Base-by-base conservation (phyloP, 2,797 vertebrate species). In the Acestrorhynchus altus region DNA sequence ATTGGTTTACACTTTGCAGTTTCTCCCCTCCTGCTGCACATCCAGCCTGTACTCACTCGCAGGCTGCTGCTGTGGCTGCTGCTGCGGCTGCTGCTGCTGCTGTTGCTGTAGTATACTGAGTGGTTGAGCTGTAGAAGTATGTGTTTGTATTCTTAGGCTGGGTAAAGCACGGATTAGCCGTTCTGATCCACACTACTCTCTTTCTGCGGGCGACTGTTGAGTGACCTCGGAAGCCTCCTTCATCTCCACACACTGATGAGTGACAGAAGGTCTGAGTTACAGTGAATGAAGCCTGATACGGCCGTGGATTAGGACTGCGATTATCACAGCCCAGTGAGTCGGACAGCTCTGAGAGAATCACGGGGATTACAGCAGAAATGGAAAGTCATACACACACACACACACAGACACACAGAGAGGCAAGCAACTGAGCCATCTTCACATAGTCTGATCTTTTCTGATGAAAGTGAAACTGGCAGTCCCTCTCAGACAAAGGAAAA, bases 191-290 rank as follows among this genome's bases (percentile, higher is more conserved):
- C 56, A 24, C 20, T 54, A 20, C n/a, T 54, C 22, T 10, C 51
- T 54, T 1, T 22, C 8, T 11, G 20, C n/a, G n/a, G n/a, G 20
- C 13, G 22, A 11, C 54, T 26, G 56, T 24, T 4, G 10, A 35
- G 28, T 39, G 59, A 31, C 28, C 18, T 35, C 7, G 15, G 57
- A 9, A 61, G 28, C 8, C 4, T 61, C 9, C 35, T 35, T 18
- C 59, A 61, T 39, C 16, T 61, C 59, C 42, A 54, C 24, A 73
- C 89, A 12, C 52, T 56, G 20, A 56, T 24, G 77, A 46, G 67
- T 76, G 74, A 79, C 89, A 90, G 88, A 85, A 81, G 73, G 76
- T 60, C 82, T 81, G 88, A 88, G 91, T 92, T 91, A 92, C 83
- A 85, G 46, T 83, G 74, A 83, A 39, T 11, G 8, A 61, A 61